A percentile compares a stretch with the other conserved stretches of the same genome.
Conservation (phyloP, 2,888 invertebrate genomes). For the Melinopterus prodromus region DNA sequence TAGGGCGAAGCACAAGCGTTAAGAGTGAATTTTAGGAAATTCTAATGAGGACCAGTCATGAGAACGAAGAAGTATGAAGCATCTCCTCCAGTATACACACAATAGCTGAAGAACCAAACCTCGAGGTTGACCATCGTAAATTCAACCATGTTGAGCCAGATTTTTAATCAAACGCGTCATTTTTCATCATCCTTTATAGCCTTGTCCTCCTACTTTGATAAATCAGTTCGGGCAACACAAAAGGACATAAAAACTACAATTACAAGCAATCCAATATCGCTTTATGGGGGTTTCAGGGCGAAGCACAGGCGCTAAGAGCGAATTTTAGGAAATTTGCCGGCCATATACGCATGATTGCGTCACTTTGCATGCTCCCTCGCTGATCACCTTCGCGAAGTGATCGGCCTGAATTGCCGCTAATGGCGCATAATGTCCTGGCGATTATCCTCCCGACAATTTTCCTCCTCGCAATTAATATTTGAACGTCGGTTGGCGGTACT, state of each 20-base stretch:
- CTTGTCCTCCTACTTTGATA: not conserved
- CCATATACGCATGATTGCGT: not conserved
- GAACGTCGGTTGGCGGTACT: not conserved
- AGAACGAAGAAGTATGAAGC: no score
- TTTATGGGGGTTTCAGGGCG: not conserved
- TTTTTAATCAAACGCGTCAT: no score
- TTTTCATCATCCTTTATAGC: no score
- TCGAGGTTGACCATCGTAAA: no score
- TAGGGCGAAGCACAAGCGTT: no score
- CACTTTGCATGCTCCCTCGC: not conserved
- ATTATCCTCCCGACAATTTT: conserved; percentile 4
- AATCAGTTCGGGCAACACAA: not conserved
- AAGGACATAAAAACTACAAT: not conserved
- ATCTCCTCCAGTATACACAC: no score
- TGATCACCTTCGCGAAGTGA: not conserved
- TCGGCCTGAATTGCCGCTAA: not conserved
- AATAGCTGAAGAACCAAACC: no score
- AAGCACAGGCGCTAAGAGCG: not conserved
- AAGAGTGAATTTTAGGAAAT: no score
- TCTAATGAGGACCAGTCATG: no score
- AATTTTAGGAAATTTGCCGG: not conserved
- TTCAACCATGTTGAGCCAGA: no score
- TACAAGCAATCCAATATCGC: not conserved
- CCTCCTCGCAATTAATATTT: not conserved
- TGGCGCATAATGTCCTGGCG: not conserved